Percentiles rank a stretch among this genome's conserved stretches.
Conservation (phyloP, 2,888 invertebrate genomes). For the Ichneumoninae sp. region DNA sequence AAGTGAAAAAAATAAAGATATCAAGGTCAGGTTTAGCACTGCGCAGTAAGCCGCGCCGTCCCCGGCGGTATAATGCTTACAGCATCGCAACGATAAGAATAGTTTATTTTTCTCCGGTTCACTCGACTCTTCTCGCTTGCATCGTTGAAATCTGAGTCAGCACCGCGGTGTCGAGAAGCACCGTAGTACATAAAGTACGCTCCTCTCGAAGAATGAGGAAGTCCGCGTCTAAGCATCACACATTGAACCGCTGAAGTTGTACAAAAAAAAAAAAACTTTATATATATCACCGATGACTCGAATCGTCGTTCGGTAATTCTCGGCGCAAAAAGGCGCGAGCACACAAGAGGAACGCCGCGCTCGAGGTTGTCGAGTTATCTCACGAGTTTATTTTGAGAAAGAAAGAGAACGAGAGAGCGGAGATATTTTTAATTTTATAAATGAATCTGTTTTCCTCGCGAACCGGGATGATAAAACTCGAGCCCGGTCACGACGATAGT, state of each 20-base stretch:
- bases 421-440: constrained; percentile 41
- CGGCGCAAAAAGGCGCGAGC: background rate
- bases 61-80: constrained; percentile 4
- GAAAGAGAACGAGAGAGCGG: constrained; percentile 7
- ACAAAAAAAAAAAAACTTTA: background rate
- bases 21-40: background rate
- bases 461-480: constrained; percentile 28
- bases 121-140: constrained; percentile 28
- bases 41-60: background rate
- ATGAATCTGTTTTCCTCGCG: constrained; percentile 36
- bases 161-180: background rate
- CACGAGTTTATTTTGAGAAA: constrained; percentile 47
- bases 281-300: background rate
- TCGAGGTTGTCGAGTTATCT: constrained; percentile 26
- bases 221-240: constrained; percentile 6
- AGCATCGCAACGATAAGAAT: constrained; percentile 26
- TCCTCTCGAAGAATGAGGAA: constrained; percentile 33
- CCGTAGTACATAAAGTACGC: background rate
- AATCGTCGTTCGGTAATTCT: constrained; percentile 28
- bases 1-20: background rate
- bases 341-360: background rate
- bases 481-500: constrained; percentile 17
- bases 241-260: background rate
- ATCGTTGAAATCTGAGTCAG: constrained; percentile 28
- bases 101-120: constrained; percentile 10